Evolutionary conservation across 2,113 vertebrate genomes (phyloP).

Genomic region (Scortum barcoo): DNA sequence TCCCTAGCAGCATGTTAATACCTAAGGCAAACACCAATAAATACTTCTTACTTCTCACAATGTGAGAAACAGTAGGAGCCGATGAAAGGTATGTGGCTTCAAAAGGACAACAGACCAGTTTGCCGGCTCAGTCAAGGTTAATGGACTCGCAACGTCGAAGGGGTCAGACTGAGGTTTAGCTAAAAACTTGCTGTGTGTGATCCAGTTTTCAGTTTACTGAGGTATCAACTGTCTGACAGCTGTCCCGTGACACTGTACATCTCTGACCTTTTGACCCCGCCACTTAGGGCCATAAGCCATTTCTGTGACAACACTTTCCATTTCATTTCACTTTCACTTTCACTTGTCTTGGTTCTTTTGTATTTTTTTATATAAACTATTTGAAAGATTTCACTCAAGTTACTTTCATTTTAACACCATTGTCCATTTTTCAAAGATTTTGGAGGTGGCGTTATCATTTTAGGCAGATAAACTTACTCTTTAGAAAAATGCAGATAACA

Average conservation of each 20-base stretch:
- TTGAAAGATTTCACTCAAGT: not conserved
- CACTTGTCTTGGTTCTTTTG: not conserved
- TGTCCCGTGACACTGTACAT: not conserved
- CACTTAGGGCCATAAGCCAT: not conserved
- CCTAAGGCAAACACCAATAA: slow-evolving; percentile 11
- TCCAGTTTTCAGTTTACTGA: slow-evolving; percentile 62
- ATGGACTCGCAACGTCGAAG: not conserved
- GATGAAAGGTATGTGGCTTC: slow-evolving; percentile 22
- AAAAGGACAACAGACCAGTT: slow-evolving; percentile 11
- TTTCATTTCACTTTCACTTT: no score
- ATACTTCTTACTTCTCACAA: slow-evolving; percentile 25
- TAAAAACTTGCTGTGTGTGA: slow-evolving; percentile 1
- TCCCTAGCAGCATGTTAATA: not conserved
- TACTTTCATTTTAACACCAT: not conserved
- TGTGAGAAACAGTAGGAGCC: slow-evolving; percentile 10
- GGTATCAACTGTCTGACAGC: slow-evolving; percentile 48
- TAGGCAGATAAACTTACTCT: not conserved
- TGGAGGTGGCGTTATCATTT: not conserved
- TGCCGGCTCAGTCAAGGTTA: slow-evolving; percentile 42
- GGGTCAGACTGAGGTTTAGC: slow-evolving; percentile 35
- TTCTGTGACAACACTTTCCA: not conserved
- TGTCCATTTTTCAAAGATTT: not conserved
- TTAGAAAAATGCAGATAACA: not conserved
- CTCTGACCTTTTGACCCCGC: not conserved
- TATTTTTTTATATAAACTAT: not conserved